Conservation (phyloP, 1,140 invertebrate genomes). For the Hycleus cichorii region DNA sequence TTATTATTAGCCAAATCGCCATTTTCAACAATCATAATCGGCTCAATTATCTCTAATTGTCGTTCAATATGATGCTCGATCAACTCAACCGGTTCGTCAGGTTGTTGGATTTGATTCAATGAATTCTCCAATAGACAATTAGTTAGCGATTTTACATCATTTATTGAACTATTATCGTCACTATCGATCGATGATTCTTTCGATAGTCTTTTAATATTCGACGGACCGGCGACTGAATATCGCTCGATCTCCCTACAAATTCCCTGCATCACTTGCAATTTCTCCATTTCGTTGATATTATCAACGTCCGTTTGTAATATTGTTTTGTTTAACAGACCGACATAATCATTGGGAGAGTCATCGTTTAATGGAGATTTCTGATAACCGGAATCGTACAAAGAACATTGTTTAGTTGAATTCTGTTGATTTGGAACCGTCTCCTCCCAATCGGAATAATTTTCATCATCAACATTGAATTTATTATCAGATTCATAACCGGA, state of each 20-base stretch:
- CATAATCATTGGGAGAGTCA: slow-evolving; percentile 31
- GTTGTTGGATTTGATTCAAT: slow-evolving; percentile 27
- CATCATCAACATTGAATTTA: slow-evolving; percentile 16
- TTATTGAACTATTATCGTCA: slow-evolving; percentile 22
- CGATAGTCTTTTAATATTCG: background rate
- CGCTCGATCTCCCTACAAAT: slow-evolving; percentile 3
- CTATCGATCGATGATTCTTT: slow-evolving; percentile 7
- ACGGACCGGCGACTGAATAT: slow-evolving; percentile 14
- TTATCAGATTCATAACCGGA: slow-evolving; percentile 23
- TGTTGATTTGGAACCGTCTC: slow-evolving; percentile 1
- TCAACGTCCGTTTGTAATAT: background rate
- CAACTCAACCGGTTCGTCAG: slow-evolving; percentile 1
- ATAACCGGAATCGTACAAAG: slow-evolving; percentile 46
- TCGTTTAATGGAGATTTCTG: slow-evolving; percentile 44
- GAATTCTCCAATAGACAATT: slow-evolving; percentile 32
- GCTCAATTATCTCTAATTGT: background rate
- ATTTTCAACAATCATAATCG: slow-evolving; percentile 41
- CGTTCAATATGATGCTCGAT: background rate
- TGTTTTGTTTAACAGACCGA: background rate
- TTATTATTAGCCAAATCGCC: slow-evolving; percentile 51
- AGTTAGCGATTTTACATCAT: slow-evolving; percentile 28
- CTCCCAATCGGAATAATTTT: slow-evolving; percentile 21
- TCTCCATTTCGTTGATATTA: slow-evolving; percentile 9
- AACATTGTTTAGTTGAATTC: slow-evolving; percentile 5
- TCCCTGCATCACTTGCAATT: slow-evolving; percentile 1